These are phyloP conservation scores for Plemyria rubiginata DNA, from an alignment of 2,888 invertebrate species.

Conservation along the genomic window DNA sequence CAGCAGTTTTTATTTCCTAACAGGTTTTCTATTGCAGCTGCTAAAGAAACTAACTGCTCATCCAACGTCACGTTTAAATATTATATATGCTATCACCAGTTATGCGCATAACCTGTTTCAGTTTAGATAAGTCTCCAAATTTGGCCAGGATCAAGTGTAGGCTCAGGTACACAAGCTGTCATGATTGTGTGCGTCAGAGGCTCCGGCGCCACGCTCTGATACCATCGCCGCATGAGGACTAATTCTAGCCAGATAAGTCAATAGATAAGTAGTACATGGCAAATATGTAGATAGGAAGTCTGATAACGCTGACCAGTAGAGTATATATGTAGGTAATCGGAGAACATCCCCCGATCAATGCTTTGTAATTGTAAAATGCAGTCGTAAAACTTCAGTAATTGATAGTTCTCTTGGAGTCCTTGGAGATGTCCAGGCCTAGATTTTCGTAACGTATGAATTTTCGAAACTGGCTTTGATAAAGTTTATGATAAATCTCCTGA, in stretches of 20 bases:
- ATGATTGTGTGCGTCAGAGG: conserved; percentile 31
- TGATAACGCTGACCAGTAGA: conserved; percentile 28
- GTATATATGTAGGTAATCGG: not conserved
- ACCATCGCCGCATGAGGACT: conserved; percentile 36
- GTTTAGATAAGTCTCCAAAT: conserved; percentile 13
- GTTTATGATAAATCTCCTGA: too few species aligned
- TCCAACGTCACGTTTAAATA: not conserved
- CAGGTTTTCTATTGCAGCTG: not conserved
- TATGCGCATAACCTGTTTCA: conserved; percentile 4
- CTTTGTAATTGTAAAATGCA: too few species aligned
- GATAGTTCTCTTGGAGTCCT: too few species aligned
- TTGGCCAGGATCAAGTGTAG: conserved; percentile 11
- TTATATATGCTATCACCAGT: not conserved
- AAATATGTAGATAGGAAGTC: conserved; percentile 25
- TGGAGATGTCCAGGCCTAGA: too few species aligned
- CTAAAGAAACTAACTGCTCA: not conserved
- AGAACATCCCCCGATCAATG: too few species aligned
- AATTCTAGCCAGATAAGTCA: conserved; percentile 33
- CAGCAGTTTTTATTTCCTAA: not conserved
- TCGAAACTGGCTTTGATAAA: too few species aligned
- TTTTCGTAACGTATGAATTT: too few species aligned
- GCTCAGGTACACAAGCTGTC: conserved; percentile 3
- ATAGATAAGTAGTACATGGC: conserved; percentile 17
- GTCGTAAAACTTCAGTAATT: too few species aligned
- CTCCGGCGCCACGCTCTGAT: conserved; percentile 41